Evolutionary conservation across 2,888 invertebrate genomes (phyloP).

Genomic region (Pollenia amentaria): DNA sequence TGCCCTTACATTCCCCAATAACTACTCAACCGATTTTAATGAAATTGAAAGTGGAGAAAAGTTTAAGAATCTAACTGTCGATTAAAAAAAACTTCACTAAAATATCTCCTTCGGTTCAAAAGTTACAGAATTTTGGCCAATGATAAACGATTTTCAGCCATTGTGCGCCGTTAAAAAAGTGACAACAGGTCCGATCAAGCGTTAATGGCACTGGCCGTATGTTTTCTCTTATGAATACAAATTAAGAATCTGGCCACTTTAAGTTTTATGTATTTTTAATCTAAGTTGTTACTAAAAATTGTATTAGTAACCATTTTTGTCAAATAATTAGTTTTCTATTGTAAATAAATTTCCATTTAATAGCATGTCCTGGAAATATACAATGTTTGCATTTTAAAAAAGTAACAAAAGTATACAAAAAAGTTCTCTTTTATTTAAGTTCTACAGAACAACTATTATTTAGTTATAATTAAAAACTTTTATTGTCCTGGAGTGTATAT

Average conservation of each 20-base stretch:
- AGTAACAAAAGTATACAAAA: conserved; percentile 12
- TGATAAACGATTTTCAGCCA: too few relatives aligned
- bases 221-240: neutral
- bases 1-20: too few relatives aligned
- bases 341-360: conserved; percentile 30
- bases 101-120: too few relatives aligned
- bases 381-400: conserved; percentile 43
- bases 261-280: neutral
- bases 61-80: too few relatives aligned
- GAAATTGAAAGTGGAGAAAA: too few relatives aligned
- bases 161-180: too few relatives aligned
- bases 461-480: conserved; percentile 61
- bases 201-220: too few relatives aligned
- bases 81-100: too few relatives aligned
- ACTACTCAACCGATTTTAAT: too few relatives aligned
- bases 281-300: conserved; percentile 44
- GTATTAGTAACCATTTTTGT: conserved; percentile 36
- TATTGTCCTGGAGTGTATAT: conserved; percentile 23
- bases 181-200: too few relatives aligned
- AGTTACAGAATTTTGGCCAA: too few relatives aligned
- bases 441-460: conserved; percentile 52
- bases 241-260: neutral
- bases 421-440: conserved; percentile 29
- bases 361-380: conserved; percentile 39
- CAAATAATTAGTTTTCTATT: conserved; percentile 60